Evolutionary conservation across 2,113 vertebrate species (phyloP), one percentile per base, ranked within the genome.

Genomic region (Brachirus orientalis): DNA sequence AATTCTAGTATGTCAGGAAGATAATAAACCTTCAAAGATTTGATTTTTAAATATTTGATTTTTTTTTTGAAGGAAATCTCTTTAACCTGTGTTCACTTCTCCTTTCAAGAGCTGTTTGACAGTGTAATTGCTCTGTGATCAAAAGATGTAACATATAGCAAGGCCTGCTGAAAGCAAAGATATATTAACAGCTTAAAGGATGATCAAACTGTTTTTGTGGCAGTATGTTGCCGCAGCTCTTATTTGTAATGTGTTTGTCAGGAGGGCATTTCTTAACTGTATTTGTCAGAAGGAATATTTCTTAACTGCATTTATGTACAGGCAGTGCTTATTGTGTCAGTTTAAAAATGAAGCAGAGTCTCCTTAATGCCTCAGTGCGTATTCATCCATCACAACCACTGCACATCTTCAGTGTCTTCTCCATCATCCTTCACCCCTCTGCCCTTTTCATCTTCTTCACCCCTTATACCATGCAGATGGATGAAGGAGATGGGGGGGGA

Each of bases 371-470:
- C 52, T 51, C 14, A 2, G 58, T 46, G 48, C 72, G 71, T 77
- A 61, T 61, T 69, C 74, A 89, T 90, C 69, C 66, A 79, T 88
- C 82, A 75, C 65, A 46, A 69, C 63, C 55, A 41, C 50, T 44
- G 57, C 77, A 81, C 66, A 79, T 70, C 71, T 56, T 44, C 63
- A 54, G 59, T 48, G 61, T 75, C 58, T 77, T 69, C 60, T 62
- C 77, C 80, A 78, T 86, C 72, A 76, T 44, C 63, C 61, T 59
- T 51, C 62, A 16, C 59, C 66, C 20, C 66, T 33, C 59, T 51
- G 20, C 38, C 20, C 20, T 54, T 11, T 38, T 60, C 63, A 56
- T 40, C 65, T 75, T 57, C 75, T 76, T 83, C 80, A 72, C 57
- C 52, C 66, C 52, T 36, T 64, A 12, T 14, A 57, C 35, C 48